A percentile compares a stretch with the other conserved stretches of the same genome.
Conservation (phyloP, 2,113 vertebrate species). For the Girardinichthys multiradiatus region DNA sequence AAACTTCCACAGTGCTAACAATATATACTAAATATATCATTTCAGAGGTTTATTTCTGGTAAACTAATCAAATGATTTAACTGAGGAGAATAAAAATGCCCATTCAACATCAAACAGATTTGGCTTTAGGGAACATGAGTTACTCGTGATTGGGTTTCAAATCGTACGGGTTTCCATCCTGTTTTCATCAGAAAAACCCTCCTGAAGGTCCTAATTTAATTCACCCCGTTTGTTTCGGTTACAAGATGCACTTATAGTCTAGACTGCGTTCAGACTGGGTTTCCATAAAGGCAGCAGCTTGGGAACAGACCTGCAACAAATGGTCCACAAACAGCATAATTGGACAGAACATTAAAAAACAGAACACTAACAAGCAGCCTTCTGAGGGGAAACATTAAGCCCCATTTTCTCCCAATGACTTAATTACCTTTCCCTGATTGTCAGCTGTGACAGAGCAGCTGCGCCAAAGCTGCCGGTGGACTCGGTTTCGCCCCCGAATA, state of each 20-base stretch:
- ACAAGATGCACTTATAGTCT: constrained; percentile 21
- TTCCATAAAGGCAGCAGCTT: constrained; percentile 8
- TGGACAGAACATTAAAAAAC: constrained; percentile 46
- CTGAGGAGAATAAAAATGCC: constrained; percentile 28
- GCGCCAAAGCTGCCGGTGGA: constrained; percentile 9
- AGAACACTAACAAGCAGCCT: constrained; percentile 46
- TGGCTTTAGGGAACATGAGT: constrained; percentile 27
- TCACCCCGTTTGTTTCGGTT: constrained; percentile 16
- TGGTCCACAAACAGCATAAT: constrained; percentile 40
- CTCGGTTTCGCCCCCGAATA: constrained; percentile 33
- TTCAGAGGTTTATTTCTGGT: neutral
- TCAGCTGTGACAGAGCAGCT: constrained; percentile 35
- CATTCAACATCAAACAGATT: constrained; percentile 36
- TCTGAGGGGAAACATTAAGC: constrained; percentile 36
- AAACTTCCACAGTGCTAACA: no score
- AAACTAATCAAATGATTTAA: constrained; percentile 43
- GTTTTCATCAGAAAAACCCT: constrained; percentile 14
- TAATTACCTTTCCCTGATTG: constrained; percentile 62
- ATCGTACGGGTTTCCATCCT: neutral
- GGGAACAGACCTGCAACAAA: constrained; percentile 19
- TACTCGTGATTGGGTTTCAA: constrained; percentile 26
- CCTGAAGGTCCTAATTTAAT: constrained; percentile 27
- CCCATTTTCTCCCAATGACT: constrained; percentile 51
- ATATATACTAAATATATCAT: neutral
- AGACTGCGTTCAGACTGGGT: constrained; percentile 19